A percentile compares a stretch with the other conserved stretches of the same genome.
Evolutionary conservation across 1,140 invertebrate genomes (phyloP).

Genomic region (Linepithema humile): DNA sequence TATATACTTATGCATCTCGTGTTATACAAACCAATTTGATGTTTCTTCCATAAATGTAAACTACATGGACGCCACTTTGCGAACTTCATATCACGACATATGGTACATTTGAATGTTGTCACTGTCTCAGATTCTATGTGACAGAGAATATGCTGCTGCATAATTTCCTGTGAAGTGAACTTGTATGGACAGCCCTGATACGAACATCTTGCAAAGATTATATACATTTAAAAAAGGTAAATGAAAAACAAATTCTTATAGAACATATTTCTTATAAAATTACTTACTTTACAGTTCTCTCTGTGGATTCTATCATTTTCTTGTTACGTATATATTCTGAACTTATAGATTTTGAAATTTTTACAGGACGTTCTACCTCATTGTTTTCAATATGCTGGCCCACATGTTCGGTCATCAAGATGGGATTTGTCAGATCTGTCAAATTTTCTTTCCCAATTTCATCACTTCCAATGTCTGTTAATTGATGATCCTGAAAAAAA

Average conservation of each 20-base stretch:
- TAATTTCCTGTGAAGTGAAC: constrained; percentile 83
- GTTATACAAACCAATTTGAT: constrained; percentile 83
- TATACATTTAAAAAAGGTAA: constrained; percentile 4
- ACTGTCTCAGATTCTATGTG: constrained; percentile 80
- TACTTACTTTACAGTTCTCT: constrained; percentile 76
- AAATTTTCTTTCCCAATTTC: constrained; percentile 64
- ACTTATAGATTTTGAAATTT: constrained; percentile 62
- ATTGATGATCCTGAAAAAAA: constrained; percentile 74
- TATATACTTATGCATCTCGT: neutral
- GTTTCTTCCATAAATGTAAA: constrained; percentile 88
- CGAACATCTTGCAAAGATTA: constrained; percentile 80
- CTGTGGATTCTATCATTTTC: constrained; percentile 74
- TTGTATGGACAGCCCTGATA: constrained; percentile 84
- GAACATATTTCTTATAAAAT: constrained; percentile 17
- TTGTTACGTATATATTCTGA: constrained; percentile 67
- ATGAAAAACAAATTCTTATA: neutral
- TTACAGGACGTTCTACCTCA: constrained; percentile 65
- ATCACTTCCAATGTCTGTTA: constrained; percentile 69
- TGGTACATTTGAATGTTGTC: constrained; percentile 83
- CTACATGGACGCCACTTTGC: constrained; percentile 87
- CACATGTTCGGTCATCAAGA: constrained; percentile 31
- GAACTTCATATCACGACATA: constrained; percentile 83
- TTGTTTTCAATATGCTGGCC: constrained; percentile 54
- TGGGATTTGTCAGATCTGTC: constrained; percentile 52
- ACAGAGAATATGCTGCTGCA: constrained; percentile 83